A percentile compares a stretch with the other conserved stretches of the same genome.
Conservation (phyloP, 2,888 invertebrate genomes). For the Cerastis rubricosa region DNA sequence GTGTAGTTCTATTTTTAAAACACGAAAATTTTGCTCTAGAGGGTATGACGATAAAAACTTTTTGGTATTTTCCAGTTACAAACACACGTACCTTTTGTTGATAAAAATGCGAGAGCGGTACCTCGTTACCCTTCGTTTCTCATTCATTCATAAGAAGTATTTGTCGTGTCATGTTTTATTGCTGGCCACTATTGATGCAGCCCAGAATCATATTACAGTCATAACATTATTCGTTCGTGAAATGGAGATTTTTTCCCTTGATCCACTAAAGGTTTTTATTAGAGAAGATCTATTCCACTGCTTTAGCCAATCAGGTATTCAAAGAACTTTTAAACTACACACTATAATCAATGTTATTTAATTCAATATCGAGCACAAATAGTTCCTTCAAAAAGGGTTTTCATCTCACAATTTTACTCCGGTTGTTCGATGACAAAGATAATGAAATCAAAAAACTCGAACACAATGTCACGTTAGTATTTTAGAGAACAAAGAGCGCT, state of each 20-base stretch:
- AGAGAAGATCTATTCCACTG: not conserved
- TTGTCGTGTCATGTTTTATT: constrained; percentile 12
- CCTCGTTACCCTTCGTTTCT: not conserved
- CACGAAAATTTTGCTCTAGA: not conserved
- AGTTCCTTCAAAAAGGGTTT: not conserved
- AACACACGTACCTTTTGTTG: not conserved
- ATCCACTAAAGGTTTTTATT: not conserved
- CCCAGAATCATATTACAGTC: constrained; percentile 20
- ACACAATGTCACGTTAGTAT: constrained; percentile 42
- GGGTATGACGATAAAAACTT: not conserved
- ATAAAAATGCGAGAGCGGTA: not conserved
- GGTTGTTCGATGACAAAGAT: constrained; percentile 28
- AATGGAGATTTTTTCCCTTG: not conserved
- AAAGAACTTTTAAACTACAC: not conserved
- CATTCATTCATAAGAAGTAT: constrained; percentile 14
- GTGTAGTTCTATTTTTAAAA: constrained; percentile 11
- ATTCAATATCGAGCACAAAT: not conserved
- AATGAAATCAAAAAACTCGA: constrained; percentile 51
- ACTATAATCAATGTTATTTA: not conserved
- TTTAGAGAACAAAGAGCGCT: constrained; percentile 49
- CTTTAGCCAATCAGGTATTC: not conserved
- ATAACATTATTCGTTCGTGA: constrained; percentile 20
- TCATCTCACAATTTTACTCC: constrained; percentile 5
- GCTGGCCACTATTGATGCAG: constrained; percentile 4
- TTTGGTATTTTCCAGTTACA: not conserved